Percentiles rank a stretch among this genome's conserved stretches.
phyloP scores from a whole-genome alignment of 2,888 invertebrate genomes.

The Aphodius sticticus region DNA sequence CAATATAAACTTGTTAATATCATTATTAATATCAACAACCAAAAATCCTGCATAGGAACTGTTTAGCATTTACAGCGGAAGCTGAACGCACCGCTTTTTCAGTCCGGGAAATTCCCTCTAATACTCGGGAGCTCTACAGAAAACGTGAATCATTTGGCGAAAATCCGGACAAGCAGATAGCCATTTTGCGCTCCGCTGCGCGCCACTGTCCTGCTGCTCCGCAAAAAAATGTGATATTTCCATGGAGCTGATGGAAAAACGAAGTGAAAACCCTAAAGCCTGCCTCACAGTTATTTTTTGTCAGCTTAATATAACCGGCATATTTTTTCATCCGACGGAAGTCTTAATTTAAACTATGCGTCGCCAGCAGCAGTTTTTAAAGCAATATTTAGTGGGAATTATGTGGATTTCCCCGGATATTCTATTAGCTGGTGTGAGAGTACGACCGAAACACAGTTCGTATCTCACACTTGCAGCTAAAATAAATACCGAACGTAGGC shows the following conservation, averaged over 20 bases:
- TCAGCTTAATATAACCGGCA: slow-evolving; percentile 12
- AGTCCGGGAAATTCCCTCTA: slow-evolving; percentile 5
- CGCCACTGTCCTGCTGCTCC: slow-evolving; percentile 18
- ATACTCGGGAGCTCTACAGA: slow-evolving; percentile 7
- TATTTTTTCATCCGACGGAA: slow-evolving; percentile 10
- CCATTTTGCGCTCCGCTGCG: slow-evolving; percentile 21
- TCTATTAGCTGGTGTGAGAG: slow-evolving; percentile 13
- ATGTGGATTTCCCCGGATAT: slow-evolving; percentile 10
- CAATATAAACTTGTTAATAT: no score
- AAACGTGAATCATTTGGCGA: slow-evolving; percentile 17
- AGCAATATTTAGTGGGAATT: slow-evolving; percentile 21
- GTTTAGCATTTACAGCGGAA: neutral
- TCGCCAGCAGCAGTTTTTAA: neutral
- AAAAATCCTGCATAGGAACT: neutral
- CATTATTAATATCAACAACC: no score
- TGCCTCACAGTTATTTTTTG: neutral
- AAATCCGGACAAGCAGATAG: slow-evolving; percentile 15
- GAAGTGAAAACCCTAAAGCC: slow-evolving; percentile 8
- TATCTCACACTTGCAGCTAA: slow-evolving; percentile 14
- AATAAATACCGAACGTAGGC: neutral
- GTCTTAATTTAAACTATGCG: slow-evolving; percentile 16
- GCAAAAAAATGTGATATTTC: slow-evolving; percentile 16
- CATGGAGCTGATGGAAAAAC: slow-evolving; percentile 13
- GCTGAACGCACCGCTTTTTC: neutral
- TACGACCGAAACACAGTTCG: neutral